These are phyloP conservation scores for Metridium senile DNA, from an alignment of 92 coral and sea anemone genomes.

Conservation along the genomic window DNA sequence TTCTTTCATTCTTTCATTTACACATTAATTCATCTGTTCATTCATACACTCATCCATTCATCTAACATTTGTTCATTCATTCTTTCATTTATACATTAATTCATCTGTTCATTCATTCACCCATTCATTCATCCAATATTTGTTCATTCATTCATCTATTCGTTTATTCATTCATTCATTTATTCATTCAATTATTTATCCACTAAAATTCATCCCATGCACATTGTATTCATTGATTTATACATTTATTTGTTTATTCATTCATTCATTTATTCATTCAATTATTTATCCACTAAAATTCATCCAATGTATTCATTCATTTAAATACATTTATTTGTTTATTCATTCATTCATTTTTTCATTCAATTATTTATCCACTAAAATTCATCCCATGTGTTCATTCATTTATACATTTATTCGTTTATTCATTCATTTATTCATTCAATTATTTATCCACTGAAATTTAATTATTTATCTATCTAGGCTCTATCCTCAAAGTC, in stretches of 20 bases:
- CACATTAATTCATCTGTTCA: background rate
- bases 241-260: background rate
- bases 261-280: background rate
- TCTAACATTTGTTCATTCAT: background rate
- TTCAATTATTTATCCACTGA: background rate
- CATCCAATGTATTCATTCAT: background rate
- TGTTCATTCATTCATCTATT: background rate
- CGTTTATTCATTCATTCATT: background rate
- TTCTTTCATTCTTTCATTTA: background rate
- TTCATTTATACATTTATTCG: background rate
- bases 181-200: background rate
- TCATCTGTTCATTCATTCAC: background rate
- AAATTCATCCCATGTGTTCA: background rate
- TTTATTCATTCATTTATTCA: background rate
- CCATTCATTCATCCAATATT: no score
- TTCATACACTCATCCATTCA: no score
- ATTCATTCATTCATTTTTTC: background rate
- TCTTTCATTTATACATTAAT: background rate
- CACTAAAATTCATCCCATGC: no score
- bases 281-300: background rate
- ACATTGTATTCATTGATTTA: background rate
- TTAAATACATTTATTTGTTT: background rate
- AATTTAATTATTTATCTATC: background rate
- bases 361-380: background rate
- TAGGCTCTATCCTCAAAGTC: slow-evolving; percentile 77